Evolutionary conservation across 2,797 vertebrate species (phyloP).

Genomic region (Salarias fasciatus): DNA sequence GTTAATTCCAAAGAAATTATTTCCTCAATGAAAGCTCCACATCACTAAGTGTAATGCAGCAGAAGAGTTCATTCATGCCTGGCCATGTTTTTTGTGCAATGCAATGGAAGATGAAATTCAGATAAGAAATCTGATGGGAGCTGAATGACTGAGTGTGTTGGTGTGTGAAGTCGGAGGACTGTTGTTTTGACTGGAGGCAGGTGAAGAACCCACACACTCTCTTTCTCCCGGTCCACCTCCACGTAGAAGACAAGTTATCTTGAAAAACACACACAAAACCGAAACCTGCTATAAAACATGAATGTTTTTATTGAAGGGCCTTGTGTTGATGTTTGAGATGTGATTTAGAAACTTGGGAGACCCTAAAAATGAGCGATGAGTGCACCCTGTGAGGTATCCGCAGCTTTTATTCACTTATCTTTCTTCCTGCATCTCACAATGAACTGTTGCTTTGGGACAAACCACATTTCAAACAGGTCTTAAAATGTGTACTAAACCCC

Average conservation of each 20-base stretch:
- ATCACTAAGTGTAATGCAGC: not conserved
- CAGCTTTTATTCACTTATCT: conserved; percentile 33
- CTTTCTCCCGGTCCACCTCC: conserved; percentile 5
- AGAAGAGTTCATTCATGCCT: conserved; percentile 27
- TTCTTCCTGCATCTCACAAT: conserved; percentile 30
- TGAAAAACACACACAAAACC: not conserved
- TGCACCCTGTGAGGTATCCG: conserved; percentile 25
- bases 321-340: conserved; percentile 39
- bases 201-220: conserved; percentile 3
- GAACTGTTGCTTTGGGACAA: conserved; percentile 29
- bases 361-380: conserved; percentile 29
- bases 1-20: conserved; percentile 10
- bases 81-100: conserved; percentile 30
- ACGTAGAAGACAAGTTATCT: conserved; percentile 11
- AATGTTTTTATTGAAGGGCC: conserved; percentile 18
- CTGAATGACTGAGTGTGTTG: conserved; percentile 23
- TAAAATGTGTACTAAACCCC: conserved; percentile 33
- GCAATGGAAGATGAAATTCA: conserved; percentile 13
- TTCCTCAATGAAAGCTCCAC: not conserved
- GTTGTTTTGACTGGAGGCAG: conserved; percentile 62
- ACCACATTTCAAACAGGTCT: conserved; percentile 24
- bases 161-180: conserved; percentile 40
- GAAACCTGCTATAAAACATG: conserved; percentile 20
- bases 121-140: conserved; percentile 49
- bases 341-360: conserved; percentile 40